A percentile compares a stretch with the other conserved stretches of the same genome.
Conservation (phyloP, 2,113 vertebrate genomes). For the Chionodraco myersi region DNA sequence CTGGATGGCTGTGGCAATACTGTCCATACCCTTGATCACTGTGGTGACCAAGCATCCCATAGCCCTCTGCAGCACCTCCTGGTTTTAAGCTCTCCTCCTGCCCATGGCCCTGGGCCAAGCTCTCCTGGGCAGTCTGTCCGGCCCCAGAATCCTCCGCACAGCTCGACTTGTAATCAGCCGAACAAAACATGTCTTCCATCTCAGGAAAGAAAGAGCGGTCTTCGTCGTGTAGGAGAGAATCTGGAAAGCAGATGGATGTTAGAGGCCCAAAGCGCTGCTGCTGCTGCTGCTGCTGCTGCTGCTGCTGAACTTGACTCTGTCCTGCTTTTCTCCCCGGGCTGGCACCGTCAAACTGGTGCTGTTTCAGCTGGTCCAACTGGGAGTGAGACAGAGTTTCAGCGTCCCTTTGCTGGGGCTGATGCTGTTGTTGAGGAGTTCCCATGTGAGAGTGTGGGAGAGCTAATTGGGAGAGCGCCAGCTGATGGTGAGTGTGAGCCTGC, state of each 20-base stretch:
- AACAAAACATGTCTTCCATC: slow-evolving; percentile 95
- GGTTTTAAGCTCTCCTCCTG: slow-evolving; percentile 75
- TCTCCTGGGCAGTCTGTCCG: slow-evolving; percentile 75
- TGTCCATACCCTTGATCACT: slow-evolving; percentile 83
- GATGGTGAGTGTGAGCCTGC: slow-evolving; percentile 74
- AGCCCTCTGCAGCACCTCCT: slow-evolving; percentile 74
- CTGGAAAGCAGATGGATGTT: slow-evolving; percentile 93
- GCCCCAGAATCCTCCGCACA: slow-evolving; percentile 77
- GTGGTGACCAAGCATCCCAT: slow-evolving; percentile 84
- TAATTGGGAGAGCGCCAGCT: slow-evolving; percentile 75
- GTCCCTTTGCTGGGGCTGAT: slow-evolving; percentile 71
- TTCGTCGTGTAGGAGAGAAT: slow-evolving; percentile 90
- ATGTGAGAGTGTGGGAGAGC: slow-evolving; percentile 73
- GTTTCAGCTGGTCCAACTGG: slow-evolving; percentile 84
- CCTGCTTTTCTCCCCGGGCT: slow-evolving; percentile 83
- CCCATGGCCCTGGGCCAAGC: slow-evolving; percentile 66
- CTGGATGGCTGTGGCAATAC: slow-evolving; percentile 77
- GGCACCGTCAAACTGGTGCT: slow-evolving; percentile 83
- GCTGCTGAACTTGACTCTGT: slow-evolving; percentile 76
- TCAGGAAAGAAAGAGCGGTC: slow-evolving; percentile 91
- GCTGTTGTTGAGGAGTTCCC: slow-evolving; percentile 67
- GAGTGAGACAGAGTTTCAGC: slow-evolving; percentile 72
- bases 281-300: slow-evolving; percentile 81
- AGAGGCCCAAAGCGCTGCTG: slow-evolving; percentile 86
- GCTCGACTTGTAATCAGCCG: slow-evolving; percentile 87